Evolutionary conservation across 2,113 vertebrate species (phyloP), one percentile per base, ranked within the genome.

Genomic region (Salvelinus sp.): DNA sequence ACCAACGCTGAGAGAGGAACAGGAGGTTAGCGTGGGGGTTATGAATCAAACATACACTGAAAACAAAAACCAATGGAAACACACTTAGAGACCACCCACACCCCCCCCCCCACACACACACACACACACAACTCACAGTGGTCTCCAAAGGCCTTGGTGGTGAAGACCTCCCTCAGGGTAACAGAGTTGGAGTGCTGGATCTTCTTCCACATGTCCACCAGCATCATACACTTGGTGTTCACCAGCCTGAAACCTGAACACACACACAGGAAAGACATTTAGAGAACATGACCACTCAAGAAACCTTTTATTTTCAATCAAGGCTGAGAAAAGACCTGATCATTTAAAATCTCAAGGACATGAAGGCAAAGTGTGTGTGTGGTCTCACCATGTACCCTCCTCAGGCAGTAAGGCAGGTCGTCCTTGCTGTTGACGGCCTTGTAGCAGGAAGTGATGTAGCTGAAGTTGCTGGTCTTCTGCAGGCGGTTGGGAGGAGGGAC

Each of bases 161-260:
- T 99, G 91, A 99, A 99, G 83, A 99, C 96, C 92, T 99, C 98
- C 85, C 98, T 92, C 84, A 99, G 91, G 13, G 96, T 97, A 74
- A 99, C 96, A 60, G 96, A 95, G 87, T 99, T 99, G 73, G 97
- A 99, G 83, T 99, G 98, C 88, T 99, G 98, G 84, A 99, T 96
- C 93, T 99, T 99, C 92, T 99, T 99, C 98, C 98, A 99, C 95
- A 98, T 99, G 89, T 99, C 98, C 23, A 98, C 97, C 91, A 99
- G 93, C 88, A 98, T 96, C 98, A 99, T 99, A 82, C 98, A 99
- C 86, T 99, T 99, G 65, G 98, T 99, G 90, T 99, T 99, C 83
- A 98, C 95, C 84, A 99, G 95, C 89, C 98, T 96, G 90, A 99
- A 99, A 87, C 97, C 97, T 99, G 83, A 44, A 76, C 74, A 78